Evolutionary conservation across 2,113 vertebrate genomes (phyloP), one percentile per base, ranked within the genome.

Genomic region (Lanius ludovicianus): DNA sequence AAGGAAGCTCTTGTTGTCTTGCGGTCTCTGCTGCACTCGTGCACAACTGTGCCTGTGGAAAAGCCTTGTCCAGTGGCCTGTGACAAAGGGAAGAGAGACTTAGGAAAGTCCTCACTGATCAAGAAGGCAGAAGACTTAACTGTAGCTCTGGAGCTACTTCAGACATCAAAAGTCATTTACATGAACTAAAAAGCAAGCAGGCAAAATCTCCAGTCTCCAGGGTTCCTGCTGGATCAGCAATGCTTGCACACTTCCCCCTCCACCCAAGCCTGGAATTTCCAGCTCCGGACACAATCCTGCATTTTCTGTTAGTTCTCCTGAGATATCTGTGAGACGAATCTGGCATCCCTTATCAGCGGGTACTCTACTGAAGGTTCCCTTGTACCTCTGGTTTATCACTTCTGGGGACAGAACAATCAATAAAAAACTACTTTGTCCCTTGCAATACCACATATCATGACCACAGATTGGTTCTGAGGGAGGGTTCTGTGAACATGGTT

Each of bases 21-120:
- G 7, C 18, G 4, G 33, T 33, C 20, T 68, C n/a, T 71, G 30
- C 31, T 23, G 37, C 0, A 0, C 16, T 15, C 14, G 6, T 17
- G 19, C 2, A 2, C 28, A 83, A 46, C 13, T 0, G 0, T 7
- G 23, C 22, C 10, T 27, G 14, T 1, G 2, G 50, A 80, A 84
- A n/a, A 81, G 22, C 10, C 35, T 55, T 35, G 41, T 39, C 33
- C 5, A 1, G 3, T 4, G 14, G 21, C 14, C 23, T 3, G 4
- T 35, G 35, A 27, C 21, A 68, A 52, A 50, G 22, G 33, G 8
- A 31, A 59, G 71, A 67, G 31, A 42, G 23, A 27, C 18, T n/a
- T 9, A 39, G 15, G 31, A 56, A 60, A 60, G 16, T 18, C 41
- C 52, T 57, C 50, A 22, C 17, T 17, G 17, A 6, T 31, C 8